Evolutionary conservation across 1,140 invertebrate species (phyloP).

Genomic region (Calosoma granatense): DNA sequence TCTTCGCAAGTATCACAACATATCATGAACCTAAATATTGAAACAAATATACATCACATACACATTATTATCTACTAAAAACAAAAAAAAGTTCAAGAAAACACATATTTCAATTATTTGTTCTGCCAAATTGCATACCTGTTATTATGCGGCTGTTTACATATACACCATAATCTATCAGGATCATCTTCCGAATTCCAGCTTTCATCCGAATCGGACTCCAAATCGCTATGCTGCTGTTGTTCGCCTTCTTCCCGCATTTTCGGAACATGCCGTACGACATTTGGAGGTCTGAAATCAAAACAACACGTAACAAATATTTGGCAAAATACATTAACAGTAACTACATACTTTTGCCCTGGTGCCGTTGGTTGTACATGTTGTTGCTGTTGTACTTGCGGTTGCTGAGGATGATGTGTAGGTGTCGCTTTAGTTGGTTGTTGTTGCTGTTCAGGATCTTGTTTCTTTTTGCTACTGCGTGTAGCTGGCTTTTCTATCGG

Average conservation of each 20-base stretch:
- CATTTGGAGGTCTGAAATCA: not conserved
- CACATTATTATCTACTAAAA: too few species aligned
- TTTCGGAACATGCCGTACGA: not conserved
- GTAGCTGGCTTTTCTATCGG: conserved; percentile 70
- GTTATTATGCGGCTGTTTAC: conserved; percentile 89
- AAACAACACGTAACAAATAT: not conserved
- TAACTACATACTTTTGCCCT: conserved; percentile 12
- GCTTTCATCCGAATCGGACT: conserved; percentile 49
- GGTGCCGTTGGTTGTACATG: conserved; percentile 14
- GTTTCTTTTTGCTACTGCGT: conserved; percentile 39
- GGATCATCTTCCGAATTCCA: conserved; percentile 86
- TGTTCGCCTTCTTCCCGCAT: not conserved
- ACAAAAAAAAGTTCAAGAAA: too few species aligned
- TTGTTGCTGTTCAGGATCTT: conserved; percentile 7
- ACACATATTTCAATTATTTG: too few species aligned
- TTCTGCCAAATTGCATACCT: conserved; percentile 30
- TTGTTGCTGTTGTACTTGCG: not conserved
- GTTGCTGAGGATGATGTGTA: not conserved
- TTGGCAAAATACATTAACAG: not conserved
- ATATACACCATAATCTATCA: conserved; percentile 90
- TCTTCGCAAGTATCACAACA: conserved; percentile 93
- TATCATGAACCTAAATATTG: conserved; percentile 71
- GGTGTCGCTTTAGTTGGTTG: not conserved
- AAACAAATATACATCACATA: not conserved
- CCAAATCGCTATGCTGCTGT: conserved; percentile 37